Conservation (phyloP, 2,797 vertebrate genomes). For the Leptoclinus maculatus region DNA sequence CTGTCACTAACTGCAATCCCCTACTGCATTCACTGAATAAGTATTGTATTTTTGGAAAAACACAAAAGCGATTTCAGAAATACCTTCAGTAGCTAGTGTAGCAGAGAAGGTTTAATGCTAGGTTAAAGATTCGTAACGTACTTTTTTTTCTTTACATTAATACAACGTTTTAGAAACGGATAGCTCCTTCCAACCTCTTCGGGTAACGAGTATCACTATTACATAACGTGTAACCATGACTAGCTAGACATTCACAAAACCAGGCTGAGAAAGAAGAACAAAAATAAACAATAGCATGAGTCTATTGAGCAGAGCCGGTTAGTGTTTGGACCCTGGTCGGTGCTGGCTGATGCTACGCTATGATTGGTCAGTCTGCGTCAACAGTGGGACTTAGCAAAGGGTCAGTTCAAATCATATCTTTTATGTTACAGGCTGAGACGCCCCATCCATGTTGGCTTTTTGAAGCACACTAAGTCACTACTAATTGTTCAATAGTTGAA, state of each 20-base stretch:
- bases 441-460: conserved; percentile 22
- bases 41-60: background rate
- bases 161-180: too few relatives aligned
- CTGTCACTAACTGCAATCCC: background rate
- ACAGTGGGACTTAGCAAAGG: background rate
- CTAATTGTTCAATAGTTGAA: conserved; percentile 46
- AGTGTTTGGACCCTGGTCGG: background rate
- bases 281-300: background rate
- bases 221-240: background rate
- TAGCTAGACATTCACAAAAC: background rate
- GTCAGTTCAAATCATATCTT: conserved; percentile 28
- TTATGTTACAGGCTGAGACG: conserved; percentile 15
- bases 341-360: background rate
- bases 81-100: background rate
- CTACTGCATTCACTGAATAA: background rate
- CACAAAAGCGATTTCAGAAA: background rate
- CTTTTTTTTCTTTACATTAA: too few relatives aligned
- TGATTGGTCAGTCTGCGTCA: background rate
- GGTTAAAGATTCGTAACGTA: background rate
- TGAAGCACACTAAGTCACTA: conserved; percentile 40
- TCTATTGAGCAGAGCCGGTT: background rate
- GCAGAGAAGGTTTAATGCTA: background rate
- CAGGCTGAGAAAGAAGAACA: background rate
- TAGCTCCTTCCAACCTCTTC: background rate
- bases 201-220: background rate